Base-by-base conservation (phyloP, 2,888 invertebrate species). In the Callinectes sapidus region DNA sequence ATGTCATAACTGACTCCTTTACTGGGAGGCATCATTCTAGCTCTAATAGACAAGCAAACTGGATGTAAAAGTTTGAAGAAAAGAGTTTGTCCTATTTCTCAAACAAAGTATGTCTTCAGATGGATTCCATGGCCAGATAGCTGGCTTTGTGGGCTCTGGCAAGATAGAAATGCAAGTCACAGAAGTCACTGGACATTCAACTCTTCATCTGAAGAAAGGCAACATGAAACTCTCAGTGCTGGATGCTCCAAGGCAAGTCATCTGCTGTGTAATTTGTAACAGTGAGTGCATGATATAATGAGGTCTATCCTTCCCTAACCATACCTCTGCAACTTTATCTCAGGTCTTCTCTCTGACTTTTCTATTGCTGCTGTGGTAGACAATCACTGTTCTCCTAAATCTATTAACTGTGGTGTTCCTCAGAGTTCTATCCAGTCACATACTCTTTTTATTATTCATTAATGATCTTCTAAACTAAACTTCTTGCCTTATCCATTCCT, bases 81-180 rank as follows among this genome's bases (percentile, higher is more conserved):
- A 61, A 61, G 16, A n/a, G 0, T 23, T 71, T 28, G 28, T 71
- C 71, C 1, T 18, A 8, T 71, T 71, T 71, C 71, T n/a, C 10
- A 10, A 55, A 88, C 16, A 88, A 23, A 54, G 28, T 87, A 3
- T 87, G 87, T 48, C 61, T n/a, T 81, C 32, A 92, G 92, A 28
- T 89, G 92, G 92, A 14, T 85, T 92, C 23, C 92, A 92, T 66
- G 92, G 92, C 8, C 92, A 92, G 39, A 77, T 92, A 10, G 55
- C 89, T 16, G 91, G 91, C 1, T 91, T 89, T 91, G 42, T 92
- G 28, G 91, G 91, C 16, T 81, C 85, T 39, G 92, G 92, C 42
- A 89, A 85, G 61, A 85, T 92, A 42, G 88, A 92, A 32, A 87
- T 90, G 5, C 92, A 92, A 48, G 89, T 92, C 14, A 92, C 92